These are phyloP conservation scores for Parotia lawesii DNA, from an alignment of 2,113 vertebrate species.

Conservation along the genomic window DNA sequence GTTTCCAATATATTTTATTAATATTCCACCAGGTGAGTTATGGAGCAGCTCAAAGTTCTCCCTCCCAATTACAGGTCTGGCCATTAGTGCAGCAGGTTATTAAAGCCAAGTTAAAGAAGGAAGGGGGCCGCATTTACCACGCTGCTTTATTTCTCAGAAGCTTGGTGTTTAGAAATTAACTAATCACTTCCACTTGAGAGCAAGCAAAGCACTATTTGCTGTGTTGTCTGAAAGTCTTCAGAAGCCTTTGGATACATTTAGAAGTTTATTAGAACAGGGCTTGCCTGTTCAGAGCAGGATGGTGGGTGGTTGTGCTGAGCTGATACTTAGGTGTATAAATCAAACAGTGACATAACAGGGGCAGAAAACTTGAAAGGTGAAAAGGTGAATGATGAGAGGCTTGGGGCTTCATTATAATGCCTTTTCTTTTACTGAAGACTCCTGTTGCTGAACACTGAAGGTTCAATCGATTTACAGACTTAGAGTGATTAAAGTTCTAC, in stretches of 20 bases:
- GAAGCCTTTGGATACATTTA: conserved; percentile 18
- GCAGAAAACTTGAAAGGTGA: not conserved
- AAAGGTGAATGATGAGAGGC: not conserved
- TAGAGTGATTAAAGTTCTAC: not conserved
- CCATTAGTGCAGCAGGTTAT: not conserved
- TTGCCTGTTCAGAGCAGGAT: not conserved
- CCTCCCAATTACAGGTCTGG: not conserved
- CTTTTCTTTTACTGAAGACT: not conserved
- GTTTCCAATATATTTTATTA: not conserved
- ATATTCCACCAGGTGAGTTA: not conserved
- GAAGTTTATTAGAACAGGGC: not conserved
- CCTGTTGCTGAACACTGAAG: not conserved
- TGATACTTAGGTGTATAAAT: not conserved
- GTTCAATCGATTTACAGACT: not conserved
- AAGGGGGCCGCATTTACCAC: not conserved
- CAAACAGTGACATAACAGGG: not conserved
- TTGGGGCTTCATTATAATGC: not conserved
- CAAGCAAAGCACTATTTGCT: not conserved
- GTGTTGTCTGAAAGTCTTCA: not conserved
- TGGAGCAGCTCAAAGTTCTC: not conserved
- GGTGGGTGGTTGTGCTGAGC: not conserved
- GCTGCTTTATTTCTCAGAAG: not conserved
- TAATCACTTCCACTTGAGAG: not conserved
- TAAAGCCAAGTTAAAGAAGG: not conserved
- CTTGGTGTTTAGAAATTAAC: not conserved